These are phyloP conservation scores for Melanogrammus aeglefinus DNA, from an alignment of 2,797 vertebrate genomes.

Conservation along the genomic window DNA sequence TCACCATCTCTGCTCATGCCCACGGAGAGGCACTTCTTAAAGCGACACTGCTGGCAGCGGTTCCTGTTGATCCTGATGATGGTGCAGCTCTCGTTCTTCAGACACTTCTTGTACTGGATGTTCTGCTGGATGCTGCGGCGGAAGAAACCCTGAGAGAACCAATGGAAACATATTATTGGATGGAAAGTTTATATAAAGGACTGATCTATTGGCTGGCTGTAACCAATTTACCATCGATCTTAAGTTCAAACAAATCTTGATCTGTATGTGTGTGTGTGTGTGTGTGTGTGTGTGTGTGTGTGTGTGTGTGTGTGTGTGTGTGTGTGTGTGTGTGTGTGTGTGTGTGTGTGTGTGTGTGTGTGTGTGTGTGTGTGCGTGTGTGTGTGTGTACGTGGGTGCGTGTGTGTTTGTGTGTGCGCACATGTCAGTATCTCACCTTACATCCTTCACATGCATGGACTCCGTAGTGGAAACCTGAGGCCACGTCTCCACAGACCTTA, in stretches of 20 bases:
- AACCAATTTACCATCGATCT: background rate
- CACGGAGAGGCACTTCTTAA: conserved; percentile 77
- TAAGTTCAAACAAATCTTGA: background rate
- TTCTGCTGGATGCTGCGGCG: conserved; percentile 94
- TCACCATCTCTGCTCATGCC: conserved; percentile 71
- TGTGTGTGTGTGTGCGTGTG: background rate
- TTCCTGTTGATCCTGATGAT: conserved; percentile 79
- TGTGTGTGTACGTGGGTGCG: conserved; percentile 8
- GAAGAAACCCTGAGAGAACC: conserved; percentile 81
- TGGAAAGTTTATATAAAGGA: background rate
- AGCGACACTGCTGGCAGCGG: conserved; percentile 91
- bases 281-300: background rate
- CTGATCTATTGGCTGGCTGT: background rate
- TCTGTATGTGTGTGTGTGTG: conserved; percentile 6
- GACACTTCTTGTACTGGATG: conserved; percentile 92
- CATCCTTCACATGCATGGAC: conserved; percentile 92
- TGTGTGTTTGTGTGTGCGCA: conserved; percentile 6
- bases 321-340: conserved; percentile 12
- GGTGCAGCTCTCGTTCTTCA: conserved; percentile 89
- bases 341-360: conserved; percentile 11
- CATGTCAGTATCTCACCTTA: conserved; percentile 76
- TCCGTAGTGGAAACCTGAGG: conserved; percentile 44
- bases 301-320: conserved; percentile 9
- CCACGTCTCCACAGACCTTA: conserved; percentile 79
- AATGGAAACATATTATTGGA: background rate